Evolutionary conservation across 2,888 invertebrate genomes (phyloP).

Genomic region (Melanotus villosus): DNA sequence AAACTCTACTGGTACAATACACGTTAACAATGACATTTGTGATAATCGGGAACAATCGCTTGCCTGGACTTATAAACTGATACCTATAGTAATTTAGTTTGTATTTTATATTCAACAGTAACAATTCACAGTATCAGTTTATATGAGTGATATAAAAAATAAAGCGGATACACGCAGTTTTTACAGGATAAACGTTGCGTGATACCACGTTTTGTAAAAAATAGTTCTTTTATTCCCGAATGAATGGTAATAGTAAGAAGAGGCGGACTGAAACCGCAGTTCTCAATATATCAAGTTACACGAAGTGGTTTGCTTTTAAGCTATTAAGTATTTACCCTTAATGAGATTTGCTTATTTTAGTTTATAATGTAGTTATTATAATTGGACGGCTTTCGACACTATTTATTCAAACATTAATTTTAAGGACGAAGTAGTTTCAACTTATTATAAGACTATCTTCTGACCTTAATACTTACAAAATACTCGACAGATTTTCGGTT

Average conservation of each 20-base stretch:
- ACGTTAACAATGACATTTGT: slow-evolving; percentile 38
- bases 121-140: slow-evolving; percentile 45
- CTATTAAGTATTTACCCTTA: too few species aligned
- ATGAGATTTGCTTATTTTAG: too few species aligned
- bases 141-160: slow-evolving; percentile 29
- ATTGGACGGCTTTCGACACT: too few species aligned
- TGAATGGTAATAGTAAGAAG: slow-evolving; percentile 56
- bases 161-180: slow-evolving; percentile 49
- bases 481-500: too few species aligned
- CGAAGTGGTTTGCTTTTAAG: slow-evolving; percentile 25
- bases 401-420: too few species aligned
- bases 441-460: too few species aligned
- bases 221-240: slow-evolving; percentile 51
- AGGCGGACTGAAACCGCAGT: slow-evolving; percentile 57
- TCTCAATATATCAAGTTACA: slow-evolving; percentile 63
- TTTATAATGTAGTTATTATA: too few species aligned
- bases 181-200: slow-evolving; percentile 35
- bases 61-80: slow-evolving; percentile 23
- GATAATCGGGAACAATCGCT: slow-evolving; percentile 41
- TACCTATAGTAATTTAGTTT: slow-evolving; percentile 21
- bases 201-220: slow-evolving; percentile 51
- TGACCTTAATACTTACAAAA: too few species aligned
- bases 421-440: too few species aligned
- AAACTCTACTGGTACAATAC: slow-evolving; percentile 31
- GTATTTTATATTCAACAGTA: slow-evolving; percentile 25